These are phyloP conservation scores for Rachycentron canadum DNA, from an alignment of 2,797 vertebrate genomes.

Conservation along the genomic window DNA sequence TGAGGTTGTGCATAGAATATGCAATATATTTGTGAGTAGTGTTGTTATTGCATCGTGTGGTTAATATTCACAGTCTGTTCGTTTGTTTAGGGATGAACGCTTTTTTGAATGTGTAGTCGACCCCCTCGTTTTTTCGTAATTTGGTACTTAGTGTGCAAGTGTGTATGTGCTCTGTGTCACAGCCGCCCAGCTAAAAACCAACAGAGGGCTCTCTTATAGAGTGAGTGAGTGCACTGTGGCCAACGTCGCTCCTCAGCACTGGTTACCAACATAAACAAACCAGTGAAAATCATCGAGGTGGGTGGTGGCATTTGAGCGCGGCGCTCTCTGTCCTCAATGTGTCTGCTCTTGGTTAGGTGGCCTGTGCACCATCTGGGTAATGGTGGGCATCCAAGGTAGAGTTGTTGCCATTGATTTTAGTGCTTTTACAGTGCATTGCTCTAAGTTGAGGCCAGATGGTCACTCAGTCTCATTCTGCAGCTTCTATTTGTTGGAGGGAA, in stretches of 20 bases:
- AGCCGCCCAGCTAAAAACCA: slow-evolving; percentile 65
- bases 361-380: slow-evolving; percentile 86
- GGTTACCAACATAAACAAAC: slow-evolving; percentile 64
- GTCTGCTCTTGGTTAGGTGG: slow-evolving; percentile 78
- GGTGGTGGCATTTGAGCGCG: slow-evolving; percentile 58
- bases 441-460: slow-evolving; percentile 86
- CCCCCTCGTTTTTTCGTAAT: slow-evolving; percentile 7
- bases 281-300: slow-evolving; percentile 67
- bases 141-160: slow-evolving; percentile 53
- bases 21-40: slow-evolving; percentile 7
- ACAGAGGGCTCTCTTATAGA: slow-evolving; percentile 81
- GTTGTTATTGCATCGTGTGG: slow-evolving; percentile 22
- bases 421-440: slow-evolving; percentile 81
- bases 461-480: slow-evolving; percentile 79
- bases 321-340: slow-evolving; percentile 59
- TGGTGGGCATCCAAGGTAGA: slow-evolving; percentile 85
- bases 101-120: slow-evolving; percentile 37
- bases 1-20: slow-evolving; percentile 2
- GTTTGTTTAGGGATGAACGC: slow-evolving; percentile 28
- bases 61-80: slow-evolving; percentile 37
- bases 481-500: slow-evolving; percentile 77
- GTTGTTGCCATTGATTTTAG: slow-evolving; percentile 84
- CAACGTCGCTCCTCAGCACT: slow-evolving; percentile 54
- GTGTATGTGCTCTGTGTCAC: slow-evolving; percentile 48
- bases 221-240: slow-evolving; percentile 35